Evolutionary conservation across 37 sponge, comb jelly and placozoan genomes (phyloP), one percentile per base, ranked within the genome.

Genomic region (Beroe forskalii): DNA sequence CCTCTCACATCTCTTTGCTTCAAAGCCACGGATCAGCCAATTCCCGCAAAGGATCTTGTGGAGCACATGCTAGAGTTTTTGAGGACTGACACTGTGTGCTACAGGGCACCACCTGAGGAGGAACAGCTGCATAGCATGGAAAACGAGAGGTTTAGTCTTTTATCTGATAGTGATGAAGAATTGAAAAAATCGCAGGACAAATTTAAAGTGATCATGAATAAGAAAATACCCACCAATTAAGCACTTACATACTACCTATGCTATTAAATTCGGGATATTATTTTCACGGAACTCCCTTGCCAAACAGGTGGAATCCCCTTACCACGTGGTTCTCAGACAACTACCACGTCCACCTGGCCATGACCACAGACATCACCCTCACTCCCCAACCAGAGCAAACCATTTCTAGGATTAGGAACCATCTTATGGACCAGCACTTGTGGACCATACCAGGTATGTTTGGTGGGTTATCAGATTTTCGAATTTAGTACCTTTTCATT

Each of bases 71-170:
- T 42, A 44, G 86, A 80, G 55, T 80, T 80, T 25, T 37, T 80
- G 55, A 80, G 55, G 22, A 80, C 86, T 9, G 86, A 80, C 42
- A 80, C 86, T 33, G 86, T 80, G 48, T 80, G 86, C 35, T 80
- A 80, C 28, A 80, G 86, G 20, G 86, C 86, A 23, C 40, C 40
- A 20, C 86, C 86, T 44, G 48, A 80, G 55, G 86, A 80, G n/a
- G 86, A 80, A 4, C 86, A 80, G 31, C 30, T 80, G 17, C 55
- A 44, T 4, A 44, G 55, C 25, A 8, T 80, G 55, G 86, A 80
- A 25, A 80, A 80, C 0, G 35, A 25, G 38, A 80, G 86, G 75
- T 72, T 6, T n/a, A 24, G 20, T 25, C 8, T 66, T 14, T n/a
- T n/a, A n/a, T n/a, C n/a, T n/a, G n/a, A n/a, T n/a, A n/a, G n/a